Evolutionary conservation across 2,113 vertebrate species (phyloP).

Genomic region (Rhodinocichla rosea): DNA sequence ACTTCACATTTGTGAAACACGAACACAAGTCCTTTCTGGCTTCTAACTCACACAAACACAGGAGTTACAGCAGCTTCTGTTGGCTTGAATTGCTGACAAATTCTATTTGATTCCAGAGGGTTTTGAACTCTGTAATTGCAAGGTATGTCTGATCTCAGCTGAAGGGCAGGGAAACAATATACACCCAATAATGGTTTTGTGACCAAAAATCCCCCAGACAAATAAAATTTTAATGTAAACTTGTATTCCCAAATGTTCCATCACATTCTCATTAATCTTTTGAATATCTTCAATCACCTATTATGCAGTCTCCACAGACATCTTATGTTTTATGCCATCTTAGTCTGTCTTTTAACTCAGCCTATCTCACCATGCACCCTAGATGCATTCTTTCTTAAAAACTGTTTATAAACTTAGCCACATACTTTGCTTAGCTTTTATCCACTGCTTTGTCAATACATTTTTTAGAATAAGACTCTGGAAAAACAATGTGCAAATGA

Average conservation of each 20-base stretch:
- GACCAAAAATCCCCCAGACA: not conserved
- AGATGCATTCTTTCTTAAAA: not conserved
- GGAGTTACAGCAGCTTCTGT: not conserved
- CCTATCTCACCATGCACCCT: not conserved
- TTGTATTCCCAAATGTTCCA: not conserved
- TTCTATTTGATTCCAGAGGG: not conserved
- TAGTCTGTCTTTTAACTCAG: not conserved
- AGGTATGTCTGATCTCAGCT: not conserved
- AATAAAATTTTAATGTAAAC: not conserved
- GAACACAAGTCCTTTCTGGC: not conserved
- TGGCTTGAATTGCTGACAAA: constrained; percentile 4
- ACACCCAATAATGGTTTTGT: not conserved
- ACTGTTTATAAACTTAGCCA: not conserved
- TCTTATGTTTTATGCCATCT: not conserved
- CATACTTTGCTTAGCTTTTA: constrained; percentile 12
- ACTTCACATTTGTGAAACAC: not conserved
- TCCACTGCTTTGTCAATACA: not conserved
- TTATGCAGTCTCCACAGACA: not conserved
- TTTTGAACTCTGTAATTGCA: constrained; percentile 7
- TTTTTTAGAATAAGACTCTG: not conserved
- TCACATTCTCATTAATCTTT: not conserved
- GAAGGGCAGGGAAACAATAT: not conserved
- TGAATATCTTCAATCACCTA: not conserved
- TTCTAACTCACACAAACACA: not conserved
- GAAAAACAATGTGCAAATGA: constrained; percentile 26